Percentiles rank a stretch among this genome's conserved stretches.
Conservation (phyloP, 2,797 vertebrate species). For the Enteromius anoplus region DNA sequence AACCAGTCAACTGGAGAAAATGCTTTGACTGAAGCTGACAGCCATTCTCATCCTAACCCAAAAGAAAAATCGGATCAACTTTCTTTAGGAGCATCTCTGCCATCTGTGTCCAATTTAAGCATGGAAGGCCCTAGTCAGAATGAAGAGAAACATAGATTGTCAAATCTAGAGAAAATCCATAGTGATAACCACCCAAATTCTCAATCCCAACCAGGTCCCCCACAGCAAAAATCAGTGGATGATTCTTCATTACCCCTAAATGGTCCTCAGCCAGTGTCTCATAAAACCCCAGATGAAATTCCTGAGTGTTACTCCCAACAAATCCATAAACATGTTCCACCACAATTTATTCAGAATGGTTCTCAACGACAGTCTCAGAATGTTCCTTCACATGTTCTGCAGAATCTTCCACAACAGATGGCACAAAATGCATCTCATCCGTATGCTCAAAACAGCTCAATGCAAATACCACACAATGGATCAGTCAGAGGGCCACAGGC, state of each 20-base stretch:
- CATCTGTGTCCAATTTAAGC: slow-evolving; percentile 21
- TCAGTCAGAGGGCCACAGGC: slow-evolving; percentile 54
- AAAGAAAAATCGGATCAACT: slow-evolving; percentile 51
- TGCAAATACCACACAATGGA: slow-evolving; percentile 48
- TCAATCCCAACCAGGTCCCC: slow-evolving; percentile 34
- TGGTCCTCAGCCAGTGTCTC: slow-evolving; percentile 16
- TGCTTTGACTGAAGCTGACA: slow-evolving; percentile 56
- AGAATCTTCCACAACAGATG: slow-evolving; percentile 43
- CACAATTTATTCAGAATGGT: slow-evolving; percentile 32
- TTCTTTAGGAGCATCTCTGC: background rate
- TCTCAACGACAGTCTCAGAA: slow-evolving; percentile 32
- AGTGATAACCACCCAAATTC: slow-evolving; percentile 16
- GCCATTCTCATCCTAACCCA: slow-evolving; percentile 53
- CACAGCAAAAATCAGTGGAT: slow-evolving; percentile 31
- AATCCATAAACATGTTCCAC: slow-evolving; percentile 16
- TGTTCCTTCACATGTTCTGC: slow-evolving; percentile 33
- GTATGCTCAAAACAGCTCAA: slow-evolving; percentile 49
- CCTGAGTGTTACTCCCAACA: slow-evolving; percentile 10
- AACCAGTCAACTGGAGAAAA: slow-evolving; percentile 61
- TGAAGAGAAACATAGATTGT: slow-evolving; percentile 39
- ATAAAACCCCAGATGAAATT: slow-evolving; percentile 34
- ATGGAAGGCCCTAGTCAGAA: slow-evolving; percentile 55
- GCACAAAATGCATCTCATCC: slow-evolving; percentile 44
- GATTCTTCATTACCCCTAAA: slow-evolving; percentile 34
- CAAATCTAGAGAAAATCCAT: slow-evolving; percentile 25